Conservation (phyloP, 2,113 vertebrate species). For the Malurus elegans region DNA sequence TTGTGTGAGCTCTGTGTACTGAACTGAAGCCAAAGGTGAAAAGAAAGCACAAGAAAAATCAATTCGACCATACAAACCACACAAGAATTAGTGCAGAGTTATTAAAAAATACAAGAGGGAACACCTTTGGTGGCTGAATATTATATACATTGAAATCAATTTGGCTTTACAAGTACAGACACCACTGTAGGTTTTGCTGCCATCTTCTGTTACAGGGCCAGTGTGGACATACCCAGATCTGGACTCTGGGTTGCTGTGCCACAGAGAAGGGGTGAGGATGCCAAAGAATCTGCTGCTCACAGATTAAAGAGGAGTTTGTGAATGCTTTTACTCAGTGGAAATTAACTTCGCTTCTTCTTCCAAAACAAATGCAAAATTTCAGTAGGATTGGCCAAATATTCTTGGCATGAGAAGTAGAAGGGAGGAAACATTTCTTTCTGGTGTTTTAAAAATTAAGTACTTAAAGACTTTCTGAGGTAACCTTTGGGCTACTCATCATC, state of each 20-base stretch:
- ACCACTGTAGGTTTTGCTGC: neutral
- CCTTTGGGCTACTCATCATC: neutral
- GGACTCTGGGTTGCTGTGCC: neutral
- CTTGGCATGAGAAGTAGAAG: neutral
- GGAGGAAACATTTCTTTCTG: neutral
- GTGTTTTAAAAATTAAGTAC: neutral
- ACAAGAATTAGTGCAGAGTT: neutral
- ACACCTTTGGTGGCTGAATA: neutral
- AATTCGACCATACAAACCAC: neutral
- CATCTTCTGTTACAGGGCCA: neutral
- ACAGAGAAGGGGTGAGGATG: neutral
- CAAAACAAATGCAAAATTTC: neutral
- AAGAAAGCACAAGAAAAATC: neutral
- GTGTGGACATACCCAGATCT: accelerated
- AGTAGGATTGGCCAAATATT: neutral
- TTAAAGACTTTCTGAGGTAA: neutral
- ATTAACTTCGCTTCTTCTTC: neutral
- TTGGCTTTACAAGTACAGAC: neutral
- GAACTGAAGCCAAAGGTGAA: neutral
- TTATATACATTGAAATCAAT: neutral
- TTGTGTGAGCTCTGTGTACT: neutral
- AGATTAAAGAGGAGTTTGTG: neutral
- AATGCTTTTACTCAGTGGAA: neutral
- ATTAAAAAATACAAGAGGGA: neutral
- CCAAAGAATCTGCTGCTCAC: neutral